Evolutionary conservation across 2,113 vertebrate genomes (phyloP).

Genomic region (Noctilio leporinus): DNA sequence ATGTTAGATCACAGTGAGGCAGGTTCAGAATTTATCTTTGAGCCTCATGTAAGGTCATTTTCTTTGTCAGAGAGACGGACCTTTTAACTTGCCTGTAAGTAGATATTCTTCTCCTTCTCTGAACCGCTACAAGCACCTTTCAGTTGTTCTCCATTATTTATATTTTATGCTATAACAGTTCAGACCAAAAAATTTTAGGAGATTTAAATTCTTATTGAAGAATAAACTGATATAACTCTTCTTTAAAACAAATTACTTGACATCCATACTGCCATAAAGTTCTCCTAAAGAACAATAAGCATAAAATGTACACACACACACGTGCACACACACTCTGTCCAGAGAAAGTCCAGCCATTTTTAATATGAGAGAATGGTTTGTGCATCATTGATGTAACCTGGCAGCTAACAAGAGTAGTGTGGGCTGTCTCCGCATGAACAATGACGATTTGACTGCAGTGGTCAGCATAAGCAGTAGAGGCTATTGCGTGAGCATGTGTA

Average conservation of each 20-base stretch:
- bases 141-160: not conserved
- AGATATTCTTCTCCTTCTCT: not conserved
- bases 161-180: not conserved
- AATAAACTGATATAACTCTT: not conserved
- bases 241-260: not conserved
- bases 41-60: not conserved
- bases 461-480: too few relatives aligned
- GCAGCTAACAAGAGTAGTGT: too few relatives aligned
- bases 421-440: too few relatives aligned
- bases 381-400: too few relatives aligned
- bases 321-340: too few relatives aligned
- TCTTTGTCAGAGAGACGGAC: not conserved
- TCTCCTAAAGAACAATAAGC: not conserved
- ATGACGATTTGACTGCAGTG: too few relatives aligned
- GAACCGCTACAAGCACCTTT: not conserved
- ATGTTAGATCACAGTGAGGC: not conserved
- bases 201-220: not conserved
- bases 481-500: too few relatives aligned
- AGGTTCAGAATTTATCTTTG: not conserved
- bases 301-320: not conserved
- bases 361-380: too few relatives aligned
- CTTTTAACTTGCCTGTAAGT: not conserved
- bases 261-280: not conserved
- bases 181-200: not conserved
- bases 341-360: too few relatives aligned